phyloP scores from a whole-genome alignment of 2,113 vertebrate genomes.

The Micronycteris hirsuta region DNA sequence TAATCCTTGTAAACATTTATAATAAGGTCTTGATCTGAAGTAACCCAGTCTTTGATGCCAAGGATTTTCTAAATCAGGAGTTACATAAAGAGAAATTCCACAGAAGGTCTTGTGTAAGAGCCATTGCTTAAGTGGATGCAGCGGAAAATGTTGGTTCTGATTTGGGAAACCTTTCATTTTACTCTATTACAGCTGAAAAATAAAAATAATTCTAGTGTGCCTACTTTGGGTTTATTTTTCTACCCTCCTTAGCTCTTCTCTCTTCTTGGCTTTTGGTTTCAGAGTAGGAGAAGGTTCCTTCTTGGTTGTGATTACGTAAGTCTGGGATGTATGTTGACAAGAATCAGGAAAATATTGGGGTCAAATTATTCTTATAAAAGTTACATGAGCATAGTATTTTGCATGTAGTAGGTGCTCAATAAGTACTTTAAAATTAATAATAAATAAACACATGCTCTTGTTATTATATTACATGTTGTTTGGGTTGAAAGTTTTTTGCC shows the following conservation, averaged over 20 bases:
- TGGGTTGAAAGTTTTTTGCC: background rate
- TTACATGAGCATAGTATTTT: background rate
- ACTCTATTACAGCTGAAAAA: background rate
- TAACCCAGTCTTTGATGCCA: background rate
- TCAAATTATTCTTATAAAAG: background rate
- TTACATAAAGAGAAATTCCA: slow-evolving; percentile 19
- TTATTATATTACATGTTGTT: background rate
- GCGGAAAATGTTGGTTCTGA: background rate
- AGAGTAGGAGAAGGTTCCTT: background rate
- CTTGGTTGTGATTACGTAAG: background rate
- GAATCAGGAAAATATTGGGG: background rate
- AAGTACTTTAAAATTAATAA: background rate
- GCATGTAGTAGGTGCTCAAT: background rate
- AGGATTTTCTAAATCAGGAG: slow-evolving; percentile 17
- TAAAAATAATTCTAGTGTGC: background rate
- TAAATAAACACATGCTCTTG: background rate
- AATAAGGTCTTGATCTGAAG: background rate
- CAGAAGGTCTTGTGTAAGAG: slow-evolving; percentile 19
- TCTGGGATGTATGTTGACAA: background rate
- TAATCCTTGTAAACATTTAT: background rate
- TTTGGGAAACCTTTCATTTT: slow-evolving; percentile 35
- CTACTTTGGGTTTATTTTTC: background rate
- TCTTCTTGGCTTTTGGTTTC: slow-evolving; percentile 14
- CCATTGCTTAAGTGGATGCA: slow-evolving; percentile 8
- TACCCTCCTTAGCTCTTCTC: background rate